A percentile compares a stretch with the other conserved stretches of the same genome.
These are phyloP conservation scores for Corvus hawaiiensis DNA, from an alignment of 2,113 vertebrate genomes.

Conservation along the genomic window DNA sequence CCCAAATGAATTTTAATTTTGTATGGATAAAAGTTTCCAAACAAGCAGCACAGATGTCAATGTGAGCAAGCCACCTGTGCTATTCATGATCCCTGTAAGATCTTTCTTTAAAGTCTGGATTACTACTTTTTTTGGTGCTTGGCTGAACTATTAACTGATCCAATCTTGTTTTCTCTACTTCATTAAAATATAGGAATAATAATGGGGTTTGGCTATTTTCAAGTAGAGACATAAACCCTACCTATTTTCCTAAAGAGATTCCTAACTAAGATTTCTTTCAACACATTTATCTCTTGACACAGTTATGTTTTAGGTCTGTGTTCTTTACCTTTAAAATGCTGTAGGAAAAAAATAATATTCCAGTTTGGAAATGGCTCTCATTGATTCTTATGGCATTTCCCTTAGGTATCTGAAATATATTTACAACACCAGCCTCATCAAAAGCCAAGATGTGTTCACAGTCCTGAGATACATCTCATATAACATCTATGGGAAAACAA, in stretches of 20 bases:
- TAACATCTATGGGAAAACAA: slow-evolving; percentile 85
- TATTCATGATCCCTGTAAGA: neutral
- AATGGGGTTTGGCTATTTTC: neutral
- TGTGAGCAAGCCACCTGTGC: neutral
- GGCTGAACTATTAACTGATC: neutral
- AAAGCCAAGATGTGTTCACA: slow-evolving; percentile 91
- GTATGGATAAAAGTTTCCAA: neutral
- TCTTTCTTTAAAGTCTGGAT: neutral
- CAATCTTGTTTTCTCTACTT: neutral
- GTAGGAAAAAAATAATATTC: neutral
- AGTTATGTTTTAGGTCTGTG: neutral
- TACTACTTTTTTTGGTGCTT: neutral
- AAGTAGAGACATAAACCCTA: neutral
- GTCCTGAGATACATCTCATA: slow-evolving; percentile 87
- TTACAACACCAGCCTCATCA: slow-evolving; percentile 80
- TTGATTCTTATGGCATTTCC: neutral
- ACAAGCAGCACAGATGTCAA: neutral
- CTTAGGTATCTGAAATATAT: slow-evolving; percentile 82
- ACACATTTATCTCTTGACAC: neutral
- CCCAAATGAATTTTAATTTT: neutral
- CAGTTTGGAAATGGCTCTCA: neutral
- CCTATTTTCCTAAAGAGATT: neutral
- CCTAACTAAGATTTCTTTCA: neutral
- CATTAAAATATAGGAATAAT: neutral
- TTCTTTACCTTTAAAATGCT: neutral